A percentile compares a stretch with the other conserved stretches of the same genome.
Evolutionary conservation across 2,888 invertebrate genomes (phyloP).

Genomic region (Tanypteryx hageni): DNA sequence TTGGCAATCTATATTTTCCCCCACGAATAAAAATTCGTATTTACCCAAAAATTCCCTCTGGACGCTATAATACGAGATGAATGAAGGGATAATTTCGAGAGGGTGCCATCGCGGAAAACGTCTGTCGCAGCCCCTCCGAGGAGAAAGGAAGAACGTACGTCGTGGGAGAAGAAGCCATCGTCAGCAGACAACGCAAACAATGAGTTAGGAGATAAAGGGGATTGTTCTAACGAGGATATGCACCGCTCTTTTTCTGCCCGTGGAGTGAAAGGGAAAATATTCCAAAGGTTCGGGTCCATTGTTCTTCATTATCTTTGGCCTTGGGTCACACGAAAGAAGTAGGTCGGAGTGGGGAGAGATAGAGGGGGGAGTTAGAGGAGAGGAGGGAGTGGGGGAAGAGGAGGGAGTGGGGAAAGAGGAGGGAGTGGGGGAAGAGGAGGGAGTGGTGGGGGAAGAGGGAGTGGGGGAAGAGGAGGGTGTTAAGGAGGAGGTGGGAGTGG

Average conservation of each 20-base stretch:
- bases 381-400: too few species aligned
- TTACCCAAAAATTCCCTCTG: too few species aligned
- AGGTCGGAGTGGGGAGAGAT: not conserved
- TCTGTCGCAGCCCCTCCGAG: not conserved
- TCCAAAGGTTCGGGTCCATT: constrained; percentile 55
- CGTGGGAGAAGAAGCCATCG: not conserved
- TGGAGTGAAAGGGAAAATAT: constrained; percentile 58
- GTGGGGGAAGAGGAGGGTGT: not conserved
- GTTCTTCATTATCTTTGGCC: constrained; percentile 53
- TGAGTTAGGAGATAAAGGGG: constrained; percentile 38
- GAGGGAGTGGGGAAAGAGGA: not conserved
- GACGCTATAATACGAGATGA: not conserved
- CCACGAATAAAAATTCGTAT: too few species aligned
- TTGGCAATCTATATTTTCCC: too few species aligned
- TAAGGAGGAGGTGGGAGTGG: not conserved
- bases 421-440: not conserved
- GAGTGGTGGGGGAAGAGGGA: too few species aligned
- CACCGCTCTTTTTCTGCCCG: constrained; percentile 38
- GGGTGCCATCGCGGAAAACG: too few species aligned
- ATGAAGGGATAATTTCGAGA: too few species aligned
- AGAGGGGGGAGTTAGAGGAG: too few species aligned
- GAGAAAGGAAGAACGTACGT: constrained; percentile 22
- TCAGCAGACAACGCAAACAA: constrained; percentile 11
- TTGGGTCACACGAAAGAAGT: constrained; percentile 55
- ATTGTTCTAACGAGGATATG: constrained; percentile 60